These are phyloP conservation scores for Biston betularia DNA, from an alignment of 2,888 invertebrate species.

Conservation along the genomic window DNA sequence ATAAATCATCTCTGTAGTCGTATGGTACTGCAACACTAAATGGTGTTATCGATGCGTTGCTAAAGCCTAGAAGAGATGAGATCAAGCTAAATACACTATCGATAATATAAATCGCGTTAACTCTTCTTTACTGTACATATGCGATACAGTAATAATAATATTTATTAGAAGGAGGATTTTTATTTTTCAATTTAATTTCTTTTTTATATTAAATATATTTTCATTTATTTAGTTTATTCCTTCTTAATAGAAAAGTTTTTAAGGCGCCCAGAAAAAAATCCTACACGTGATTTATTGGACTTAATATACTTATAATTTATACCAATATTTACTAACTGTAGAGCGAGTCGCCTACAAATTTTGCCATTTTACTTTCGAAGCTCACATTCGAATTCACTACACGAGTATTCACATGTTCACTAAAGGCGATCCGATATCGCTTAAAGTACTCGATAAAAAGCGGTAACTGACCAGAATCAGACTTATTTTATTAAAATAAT, in stretches of 20 bases:
- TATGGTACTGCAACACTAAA: too few species aligned
- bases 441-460: constrained; percentile 39
- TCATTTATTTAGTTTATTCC: too few species aligned
- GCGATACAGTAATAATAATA: too few species aligned
- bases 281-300: too few species aligned
- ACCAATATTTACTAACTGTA: constrained; percentile 3
- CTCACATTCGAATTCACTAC: constrained; percentile 27
- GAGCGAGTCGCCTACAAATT: constrained; percentile 9
- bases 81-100: too few species aligned
- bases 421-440: constrained; percentile 42
- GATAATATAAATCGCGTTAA: too few species aligned
- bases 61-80: neutral
- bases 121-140: too few species aligned
- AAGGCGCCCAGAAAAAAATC: too few species aligned
- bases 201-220: too few species aligned
- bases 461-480: constrained; percentile 52
- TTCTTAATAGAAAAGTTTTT: neutral
- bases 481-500: constrained; percentile 69
- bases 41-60: neutral
- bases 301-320: too few species aligned
- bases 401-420: constrained; percentile 39
- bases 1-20: neutral
- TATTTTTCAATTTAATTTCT: neutral
- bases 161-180: too few species aligned
- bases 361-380: constrained; percentile 15